phyloP scores from a whole-genome alignment of 2,113 vertebrate genomes.

The Eptesicus fuscus region DNA sequence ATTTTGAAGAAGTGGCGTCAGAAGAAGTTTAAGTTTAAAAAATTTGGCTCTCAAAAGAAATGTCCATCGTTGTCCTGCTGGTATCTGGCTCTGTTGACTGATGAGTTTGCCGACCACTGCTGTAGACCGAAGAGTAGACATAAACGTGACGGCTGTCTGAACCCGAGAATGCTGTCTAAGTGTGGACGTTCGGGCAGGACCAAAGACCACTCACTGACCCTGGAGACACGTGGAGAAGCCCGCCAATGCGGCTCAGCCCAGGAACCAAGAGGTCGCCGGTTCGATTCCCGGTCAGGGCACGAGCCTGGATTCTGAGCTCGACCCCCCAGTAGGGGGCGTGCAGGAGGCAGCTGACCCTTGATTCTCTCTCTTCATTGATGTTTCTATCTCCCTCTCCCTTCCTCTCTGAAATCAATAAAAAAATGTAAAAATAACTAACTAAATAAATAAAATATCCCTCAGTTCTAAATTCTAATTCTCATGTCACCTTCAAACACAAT shows the following conservation, averaged over 20 bases:
- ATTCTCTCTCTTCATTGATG: neutral
- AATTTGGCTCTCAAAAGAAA: no score
- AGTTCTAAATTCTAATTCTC: neutral
- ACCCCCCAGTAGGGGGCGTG: neutral
- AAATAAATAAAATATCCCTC: neutral
- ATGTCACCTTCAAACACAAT: neutral
- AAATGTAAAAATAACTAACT: neutral
- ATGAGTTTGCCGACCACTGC: no score
- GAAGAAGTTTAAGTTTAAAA: no score
- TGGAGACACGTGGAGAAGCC: neutral
- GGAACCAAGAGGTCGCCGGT: no score
- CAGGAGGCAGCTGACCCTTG: neutral
- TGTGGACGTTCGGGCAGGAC: accelerated
- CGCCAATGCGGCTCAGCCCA: no score
- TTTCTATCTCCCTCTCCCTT: neutral
- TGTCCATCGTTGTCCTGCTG: no score
- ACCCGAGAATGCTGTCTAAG: neutral
- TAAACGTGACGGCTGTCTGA: neutral
- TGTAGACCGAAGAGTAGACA: no score
- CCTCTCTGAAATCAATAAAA: neutral
- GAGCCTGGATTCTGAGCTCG: no score
- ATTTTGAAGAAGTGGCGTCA: no score
- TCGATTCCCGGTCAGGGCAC: no score
- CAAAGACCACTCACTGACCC: neutral
- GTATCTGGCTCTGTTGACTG: no score